Evolutionary conservation across 2,797 vertebrate genomes (phyloP).

Genomic region (Darevskia nairensis): DNA sequence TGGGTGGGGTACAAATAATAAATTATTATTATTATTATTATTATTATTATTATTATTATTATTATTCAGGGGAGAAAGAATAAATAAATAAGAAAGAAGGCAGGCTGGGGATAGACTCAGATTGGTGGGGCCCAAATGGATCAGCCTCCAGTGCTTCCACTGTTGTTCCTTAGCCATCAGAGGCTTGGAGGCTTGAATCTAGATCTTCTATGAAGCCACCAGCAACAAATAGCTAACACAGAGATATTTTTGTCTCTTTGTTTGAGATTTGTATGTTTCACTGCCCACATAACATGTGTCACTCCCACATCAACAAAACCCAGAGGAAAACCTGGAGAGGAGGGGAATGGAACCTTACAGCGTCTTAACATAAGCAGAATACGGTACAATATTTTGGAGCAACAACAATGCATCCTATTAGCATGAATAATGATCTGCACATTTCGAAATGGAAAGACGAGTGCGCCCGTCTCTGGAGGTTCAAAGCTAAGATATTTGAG

Average conservation of each 20-base stretch:
- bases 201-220: not conserved
- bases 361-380: not conserved
- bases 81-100: no score
- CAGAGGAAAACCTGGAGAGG: not conserved
- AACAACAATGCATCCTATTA: not conserved
- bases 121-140: no score
- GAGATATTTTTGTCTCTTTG: not conserved
- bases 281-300: not conserved
- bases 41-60: no score
- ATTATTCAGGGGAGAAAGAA: no score
- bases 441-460: not conserved
- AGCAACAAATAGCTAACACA: not conserved
- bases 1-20: no score
- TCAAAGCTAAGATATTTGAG: slow-evolving; percentile 10
- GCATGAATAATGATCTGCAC: not conserved
- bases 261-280: slow-evolving; percentile 6
- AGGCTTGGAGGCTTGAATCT: not conserved
- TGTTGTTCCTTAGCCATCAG: not conserved
- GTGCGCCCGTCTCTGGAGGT: not conserved
- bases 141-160: not conserved
- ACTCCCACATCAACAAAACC: not conserved
- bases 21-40: no score
- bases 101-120: no score
- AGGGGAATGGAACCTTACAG: not conserved
- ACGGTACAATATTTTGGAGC: not conserved